phyloP scores from a whole-genome alignment of 2,888 invertebrate species.

The Eretmocerus hayati region DNA sequence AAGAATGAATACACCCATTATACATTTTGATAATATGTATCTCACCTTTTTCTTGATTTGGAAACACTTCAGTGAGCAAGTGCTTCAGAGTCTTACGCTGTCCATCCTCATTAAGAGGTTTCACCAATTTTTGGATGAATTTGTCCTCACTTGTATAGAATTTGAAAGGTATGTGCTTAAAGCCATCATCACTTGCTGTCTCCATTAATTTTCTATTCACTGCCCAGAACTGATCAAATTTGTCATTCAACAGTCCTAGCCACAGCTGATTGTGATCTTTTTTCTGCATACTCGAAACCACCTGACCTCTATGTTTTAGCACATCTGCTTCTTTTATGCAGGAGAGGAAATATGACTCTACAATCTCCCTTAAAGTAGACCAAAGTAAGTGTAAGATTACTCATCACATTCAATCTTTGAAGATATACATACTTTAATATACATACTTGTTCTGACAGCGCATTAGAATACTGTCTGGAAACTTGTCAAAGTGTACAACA shows the following conservation, averaged over 20 bases:
- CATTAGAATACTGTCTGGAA: constrained; percentile 84
- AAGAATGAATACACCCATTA: background rate
- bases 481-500: constrained; percentile 90
- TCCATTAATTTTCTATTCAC: constrained; percentile 95
- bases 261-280: constrained; percentile 96
- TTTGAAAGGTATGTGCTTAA: constrained; percentile 84
- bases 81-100: constrained; percentile 65
- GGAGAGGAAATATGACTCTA: constrained; percentile 92
- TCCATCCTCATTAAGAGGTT: constrained; percentile 69
- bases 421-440: too few relatives aligned
- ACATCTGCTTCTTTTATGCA: constrained; percentile 96
- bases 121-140: constrained; percentile 68
- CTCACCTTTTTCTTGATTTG: constrained; percentile 51
- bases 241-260: constrained; percentile 90
- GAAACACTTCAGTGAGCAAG: constrained; percentile 63
- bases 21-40: too few relatives aligned
- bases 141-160: constrained; percentile 65
- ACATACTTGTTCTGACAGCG: constrained; percentile 75
- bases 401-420: too few relatives aligned
- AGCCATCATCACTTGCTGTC: constrained; percentile 67
- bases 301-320: constrained; percentile 88
- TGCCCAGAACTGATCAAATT: constrained; percentile 99
- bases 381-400: too few relatives aligned
- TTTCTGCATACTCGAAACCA: constrained; percentile 87
- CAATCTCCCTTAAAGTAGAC: constrained; percentile 68